Conservation (phyloP, 2,797 vertebrate genomes). For the Crocodylus rhombifer region DNA sequence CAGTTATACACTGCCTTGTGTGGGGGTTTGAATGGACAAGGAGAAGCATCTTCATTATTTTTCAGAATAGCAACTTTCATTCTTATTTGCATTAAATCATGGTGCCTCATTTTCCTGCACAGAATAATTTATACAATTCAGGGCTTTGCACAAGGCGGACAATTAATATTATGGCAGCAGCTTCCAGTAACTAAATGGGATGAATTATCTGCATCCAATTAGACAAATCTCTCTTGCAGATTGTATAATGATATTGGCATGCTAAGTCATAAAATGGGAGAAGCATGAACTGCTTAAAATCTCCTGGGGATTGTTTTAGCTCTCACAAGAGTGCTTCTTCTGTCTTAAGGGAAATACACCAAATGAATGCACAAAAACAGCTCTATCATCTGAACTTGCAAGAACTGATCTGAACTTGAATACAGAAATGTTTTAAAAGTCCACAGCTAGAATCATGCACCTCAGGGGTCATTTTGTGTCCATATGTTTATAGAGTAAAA, state of each 20-base stretch:
- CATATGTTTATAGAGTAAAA: not conserved
- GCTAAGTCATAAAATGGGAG: not conserved
- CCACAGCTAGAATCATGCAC: not conserved
- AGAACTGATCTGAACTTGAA: not conserved
- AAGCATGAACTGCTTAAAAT: not conserved
- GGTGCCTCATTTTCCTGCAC: not conserved
- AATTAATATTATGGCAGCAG: not conserved
- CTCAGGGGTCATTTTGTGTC: not conserved
- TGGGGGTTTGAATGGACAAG: not conserved
- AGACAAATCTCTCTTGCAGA: not conserved
- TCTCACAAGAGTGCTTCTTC: not conserved
- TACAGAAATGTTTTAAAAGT: constrained; percentile 5
- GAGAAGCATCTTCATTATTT: not conserved
- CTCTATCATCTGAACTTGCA: not conserved
- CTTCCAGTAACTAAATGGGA: not conserved
- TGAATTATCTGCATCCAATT: not conserved
- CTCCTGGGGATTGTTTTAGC: not conserved
- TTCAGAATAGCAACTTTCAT: not conserved
- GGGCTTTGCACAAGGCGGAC: too few relatives aligned
- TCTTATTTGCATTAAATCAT: not conserved
- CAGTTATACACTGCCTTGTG: too few relatives aligned
- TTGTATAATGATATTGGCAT: not conserved
- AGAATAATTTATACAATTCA: not conserved
- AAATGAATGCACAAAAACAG: too few relatives aligned
- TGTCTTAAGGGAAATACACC: not conserved